Evolutionary conservation across 1,140 invertebrate genomes (phyloP).

Genomic region (Kradibia gibbosae): DNA sequence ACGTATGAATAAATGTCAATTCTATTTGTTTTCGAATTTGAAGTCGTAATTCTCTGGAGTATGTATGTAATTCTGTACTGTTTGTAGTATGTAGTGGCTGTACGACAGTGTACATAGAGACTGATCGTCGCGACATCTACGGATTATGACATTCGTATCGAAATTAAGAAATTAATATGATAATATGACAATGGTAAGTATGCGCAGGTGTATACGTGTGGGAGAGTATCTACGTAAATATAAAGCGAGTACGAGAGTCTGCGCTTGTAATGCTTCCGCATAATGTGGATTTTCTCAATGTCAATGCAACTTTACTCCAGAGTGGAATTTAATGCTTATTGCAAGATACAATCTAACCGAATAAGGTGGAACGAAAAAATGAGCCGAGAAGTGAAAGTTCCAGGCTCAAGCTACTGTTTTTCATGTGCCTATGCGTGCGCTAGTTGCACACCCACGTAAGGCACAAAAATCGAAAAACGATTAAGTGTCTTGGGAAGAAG

Average conservation of each 20-base stretch:
- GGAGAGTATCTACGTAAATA: background rate
- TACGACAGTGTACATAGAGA: background rate
- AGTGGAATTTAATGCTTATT: too few species aligned
- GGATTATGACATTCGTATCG: too few species aligned
- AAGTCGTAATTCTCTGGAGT: background rate
- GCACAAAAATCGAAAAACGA: background rate
- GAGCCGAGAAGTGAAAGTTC: background rate
- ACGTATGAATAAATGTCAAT: too few species aligned
- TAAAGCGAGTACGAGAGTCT: too few species aligned
- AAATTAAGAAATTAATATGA: too few species aligned
- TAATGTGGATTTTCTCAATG: too few species aligned
- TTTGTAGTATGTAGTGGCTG: background rate
- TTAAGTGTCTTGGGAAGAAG: background rate
- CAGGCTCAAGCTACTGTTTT: background rate
- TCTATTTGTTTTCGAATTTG: background rate
- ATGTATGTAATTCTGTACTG: too few species aligned
- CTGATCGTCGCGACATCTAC: background rate
- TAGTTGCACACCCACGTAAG: background rate
- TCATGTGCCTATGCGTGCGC: background rate
- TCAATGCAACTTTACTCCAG: too few species aligned
- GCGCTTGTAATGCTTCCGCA: too few species aligned
- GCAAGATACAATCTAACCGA: too few species aligned
- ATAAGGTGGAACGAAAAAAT: too few species aligned
- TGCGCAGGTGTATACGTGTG: background rate
- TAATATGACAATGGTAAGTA: background rate